Evolutionary conservation across 1,140 invertebrate genomes (phyloP), one percentile per base, ranked within the genome.

Genomic region (Panagrolaimus sp.): DNA sequence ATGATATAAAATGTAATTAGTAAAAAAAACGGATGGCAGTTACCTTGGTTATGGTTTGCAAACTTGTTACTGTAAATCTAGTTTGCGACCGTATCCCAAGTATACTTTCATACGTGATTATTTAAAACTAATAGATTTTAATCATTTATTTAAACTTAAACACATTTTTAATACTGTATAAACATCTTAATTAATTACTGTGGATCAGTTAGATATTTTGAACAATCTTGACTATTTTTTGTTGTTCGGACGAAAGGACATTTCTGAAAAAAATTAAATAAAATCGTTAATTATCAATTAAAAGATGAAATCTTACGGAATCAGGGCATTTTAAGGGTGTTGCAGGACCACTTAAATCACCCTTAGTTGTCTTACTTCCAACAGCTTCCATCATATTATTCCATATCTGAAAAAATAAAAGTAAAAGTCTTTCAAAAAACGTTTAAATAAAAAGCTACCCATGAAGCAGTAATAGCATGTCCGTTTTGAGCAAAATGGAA

Each of bases 321-420:
- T 75, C 73, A 31, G 73, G 73, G 25, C 73, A 75, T 16, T 63
- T 44, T 23, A 75, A 65, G 48, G 72, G 65, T 9, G 66, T 47
- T 11, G 46, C 62, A 9, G 71, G 68, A 1, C n/a, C 57, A 0
- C 68, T 66, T 20, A 75, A 61, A 43, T 67, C 71, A 9, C 81
- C 82, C 13, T 79, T 82, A 42, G 85, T 84, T 5, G 87, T 88
- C 77, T 90, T 90, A 65, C 86, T 86, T 0, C 89, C 89, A 1
- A 89, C 87, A 9, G 89, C 89, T 79, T 90, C 88, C 38, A 90
- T 76, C 72, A 90, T 85, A 75, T 90, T 90, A 81, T 90, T 90
- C 89, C 89, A 90, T 0, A 90, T 38, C 31, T 38, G 7, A 38
- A 38, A 38, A 38, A 38, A 7, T 38, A 38, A 38, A 38, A 2